These are phyloP conservation scores for Hemicordylus capensis DNA, from an alignment of 2,113 vertebrate species.

Conservation along the genomic window DNA sequence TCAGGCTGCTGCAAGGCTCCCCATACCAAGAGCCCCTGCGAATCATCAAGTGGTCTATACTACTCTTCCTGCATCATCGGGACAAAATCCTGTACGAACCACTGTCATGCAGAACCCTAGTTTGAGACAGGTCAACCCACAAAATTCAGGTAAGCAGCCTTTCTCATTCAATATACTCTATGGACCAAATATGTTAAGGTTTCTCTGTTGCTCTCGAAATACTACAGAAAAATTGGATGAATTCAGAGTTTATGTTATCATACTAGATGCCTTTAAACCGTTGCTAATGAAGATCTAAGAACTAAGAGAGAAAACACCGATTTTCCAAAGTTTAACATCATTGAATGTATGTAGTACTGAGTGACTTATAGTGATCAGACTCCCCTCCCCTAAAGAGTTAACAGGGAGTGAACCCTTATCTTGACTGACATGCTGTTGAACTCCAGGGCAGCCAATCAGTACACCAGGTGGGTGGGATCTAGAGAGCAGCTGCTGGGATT, in stretches of 20 bases:
- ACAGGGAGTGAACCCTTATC: too few species aligned
- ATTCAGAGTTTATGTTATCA: background rate
- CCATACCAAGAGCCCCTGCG: conserved; percentile 73
- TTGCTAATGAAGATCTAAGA: background rate
- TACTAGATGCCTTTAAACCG: background rate
- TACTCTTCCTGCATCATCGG: conserved; percentile 73
- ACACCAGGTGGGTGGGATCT: too few species aligned
- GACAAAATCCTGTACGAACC: conserved; percentile 76
- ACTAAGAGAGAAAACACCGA: background rate
- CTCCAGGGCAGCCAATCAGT: too few species aligned
- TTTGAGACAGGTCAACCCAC: conserved; percentile 79
- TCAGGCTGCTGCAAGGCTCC: conserved; percentile 74
- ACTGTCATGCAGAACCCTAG: conserved; percentile 75
- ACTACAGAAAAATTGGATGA: background rate
- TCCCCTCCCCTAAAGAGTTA: too few species aligned
- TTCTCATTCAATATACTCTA: fast-evolving
- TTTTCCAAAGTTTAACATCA: too few species aligned
- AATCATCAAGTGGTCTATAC: conserved; percentile 83
- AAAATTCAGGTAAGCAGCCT: conserved; percentile 73
- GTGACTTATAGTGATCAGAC: conserved; percentile 1
- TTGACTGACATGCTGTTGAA: too few species aligned
- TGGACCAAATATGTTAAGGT: background rate
- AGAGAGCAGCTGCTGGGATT: too few species aligned
- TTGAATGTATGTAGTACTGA: background rate
- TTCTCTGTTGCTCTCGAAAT: background rate